Evolutionary conservation across 2,797 vertebrate species (phyloP).

Genomic region (Delichon dasypus): DNA sequence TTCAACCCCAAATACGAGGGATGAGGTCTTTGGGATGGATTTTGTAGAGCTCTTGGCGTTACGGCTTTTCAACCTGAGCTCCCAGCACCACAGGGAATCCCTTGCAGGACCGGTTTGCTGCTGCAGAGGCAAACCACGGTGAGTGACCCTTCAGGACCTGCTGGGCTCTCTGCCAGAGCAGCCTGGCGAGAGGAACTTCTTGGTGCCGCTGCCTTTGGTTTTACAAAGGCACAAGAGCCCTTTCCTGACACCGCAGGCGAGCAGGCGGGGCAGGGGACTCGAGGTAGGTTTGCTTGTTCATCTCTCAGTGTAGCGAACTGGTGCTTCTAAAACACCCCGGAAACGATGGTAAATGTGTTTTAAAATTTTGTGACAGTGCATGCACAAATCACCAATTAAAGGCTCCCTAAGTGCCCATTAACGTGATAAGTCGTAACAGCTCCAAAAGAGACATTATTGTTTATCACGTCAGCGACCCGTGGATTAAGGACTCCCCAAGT

Average conservation of each 20-base stretch:
- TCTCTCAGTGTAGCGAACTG: background rate
- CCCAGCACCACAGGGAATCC: accelerated
- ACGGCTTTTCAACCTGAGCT: background rate
- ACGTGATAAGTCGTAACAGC: conserved; percentile 67
- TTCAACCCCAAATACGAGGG: background rate
- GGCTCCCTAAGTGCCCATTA: conserved; percentile 68
- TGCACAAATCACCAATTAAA: conserved; percentile 75
- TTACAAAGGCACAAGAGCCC: background rate
- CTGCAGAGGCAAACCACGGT: accelerated
- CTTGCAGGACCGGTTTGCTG: background rate
- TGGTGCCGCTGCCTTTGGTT: background rate
- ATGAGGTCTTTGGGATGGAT: background rate
- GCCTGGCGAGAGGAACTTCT: background rate
- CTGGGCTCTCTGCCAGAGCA: accelerated
- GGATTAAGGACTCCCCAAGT: conserved; percentile 70
- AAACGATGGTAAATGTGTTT: conserved; percentile 63
- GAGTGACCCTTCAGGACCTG: accelerated
- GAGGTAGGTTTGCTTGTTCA: background rate
- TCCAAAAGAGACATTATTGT: conserved; percentile 70
- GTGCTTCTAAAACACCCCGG: conserved; percentile 57
- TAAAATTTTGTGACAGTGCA: conserved; percentile 67
- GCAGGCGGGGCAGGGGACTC: background rate
- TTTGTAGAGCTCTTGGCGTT: background rate
- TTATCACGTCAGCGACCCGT: conserved; percentile 65
- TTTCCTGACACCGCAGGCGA: accelerated